Evolutionary conservation across 2,797 vertebrate genomes (phyloP).

Genomic region (Pangasius djambal): DNA sequence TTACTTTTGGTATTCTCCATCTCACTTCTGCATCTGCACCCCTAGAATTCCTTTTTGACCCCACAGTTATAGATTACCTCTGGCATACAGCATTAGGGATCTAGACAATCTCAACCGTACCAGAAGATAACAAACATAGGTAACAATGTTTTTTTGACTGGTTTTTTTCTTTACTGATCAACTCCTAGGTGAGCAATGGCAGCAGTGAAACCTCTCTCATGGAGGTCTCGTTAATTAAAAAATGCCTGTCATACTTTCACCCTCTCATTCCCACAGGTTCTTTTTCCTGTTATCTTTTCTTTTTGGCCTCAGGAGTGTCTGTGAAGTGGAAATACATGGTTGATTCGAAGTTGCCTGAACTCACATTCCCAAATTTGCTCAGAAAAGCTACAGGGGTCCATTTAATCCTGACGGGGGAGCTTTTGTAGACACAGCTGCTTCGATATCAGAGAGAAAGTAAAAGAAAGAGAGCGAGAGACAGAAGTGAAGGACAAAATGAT

Average conservation of each 20-base stretch:
- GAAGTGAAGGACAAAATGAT: conserved; percentile 19
- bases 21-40: not conserved
- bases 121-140: not conserved
- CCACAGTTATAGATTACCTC: not conserved
- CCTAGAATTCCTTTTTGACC: not conserved
- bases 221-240: conserved; percentile 60
- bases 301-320: conserved; percentile 49
- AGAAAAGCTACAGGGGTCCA: conserved; percentile 59
- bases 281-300: conserved; percentile 35
- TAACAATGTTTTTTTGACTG: not conserved
- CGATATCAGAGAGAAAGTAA: conserved; percentile 24
- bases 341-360: conserved; percentile 63
- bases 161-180: conserved; percentile 18
- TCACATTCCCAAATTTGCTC: conserved; percentile 62
- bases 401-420: conserved; percentile 51
- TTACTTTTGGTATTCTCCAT: not conserved
- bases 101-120: not conserved
- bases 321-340: conserved; percentile 65
- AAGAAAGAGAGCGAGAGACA: not conserved
- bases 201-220: conserved; percentile 36
- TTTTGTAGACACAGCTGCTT: conserved; percentile 35
- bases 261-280: conserved; percentile 30
- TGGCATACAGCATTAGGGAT: not conserved
- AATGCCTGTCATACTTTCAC: conserved; percentile 45
- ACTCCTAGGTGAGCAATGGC: conserved; percentile 46